Evolutionary conservation across 2,797 vertebrate genomes (phyloP), one percentile per base, ranked within the genome.

Genomic region (Ambastaia sidthimunki): DNA sequence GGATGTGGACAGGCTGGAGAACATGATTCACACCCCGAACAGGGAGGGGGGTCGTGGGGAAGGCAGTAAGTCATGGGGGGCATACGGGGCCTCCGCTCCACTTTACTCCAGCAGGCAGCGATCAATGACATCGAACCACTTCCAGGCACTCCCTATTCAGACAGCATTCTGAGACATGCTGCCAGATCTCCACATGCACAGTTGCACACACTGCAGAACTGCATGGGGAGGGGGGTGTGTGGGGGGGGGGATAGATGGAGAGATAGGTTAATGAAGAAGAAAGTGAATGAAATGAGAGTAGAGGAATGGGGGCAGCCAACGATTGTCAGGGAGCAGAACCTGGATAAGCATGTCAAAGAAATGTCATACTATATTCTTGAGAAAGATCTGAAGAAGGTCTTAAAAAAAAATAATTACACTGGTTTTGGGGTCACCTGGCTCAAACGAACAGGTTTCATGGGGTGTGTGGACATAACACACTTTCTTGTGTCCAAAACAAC

Each of bases 41-140:
- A 59, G 71, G 9, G 52, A 80, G 75, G 55, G 76, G 76, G 71
- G 55, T 21, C 19, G 18, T 5, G 54, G 41, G 71, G n/a, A 71
- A 44, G 68, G 68, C 71, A 62, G 25, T 77, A 74, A 75, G 72
- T 81, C 76, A 83, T 44, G 7, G 47, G 12, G 79, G 12, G 13
- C 12, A 13, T 62, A 59, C 41, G 55, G 62, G 52, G 69, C 12
- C 12, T 28, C 70, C 52, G 19, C 65, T 77, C 50, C 28, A 54
- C 76, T 83, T 76, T 57, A 69, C 80, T 82, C 71, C 67, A 79
- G 72, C 60, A 70, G 55, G 59, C 74, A 13, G 52, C 63, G 70
- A 83, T 84, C 74, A 70, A 85, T 85, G 74, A 68, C 57, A 87
- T 83, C 6, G 72, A 83, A 82, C 71, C 72, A 76, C 74, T 66